phyloP scores from a whole-genome alignment of 2,888 invertebrate species.

The Phyllotreta striolata region DNA sequence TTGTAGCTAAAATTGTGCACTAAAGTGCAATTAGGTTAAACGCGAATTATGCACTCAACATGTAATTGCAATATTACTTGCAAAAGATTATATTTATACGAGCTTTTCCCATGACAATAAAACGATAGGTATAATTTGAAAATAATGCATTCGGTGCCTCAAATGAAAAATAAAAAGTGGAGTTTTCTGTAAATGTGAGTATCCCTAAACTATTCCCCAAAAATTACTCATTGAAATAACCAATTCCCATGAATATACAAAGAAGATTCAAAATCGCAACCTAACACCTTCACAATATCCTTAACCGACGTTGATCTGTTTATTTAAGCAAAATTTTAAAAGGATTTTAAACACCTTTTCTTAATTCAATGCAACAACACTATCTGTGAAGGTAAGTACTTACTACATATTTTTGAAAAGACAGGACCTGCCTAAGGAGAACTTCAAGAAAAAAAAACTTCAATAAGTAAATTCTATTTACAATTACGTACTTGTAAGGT shows the following conservation, averaged over 20 bases:
- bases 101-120: constrained; percentile 6
- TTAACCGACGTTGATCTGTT: constrained; percentile 33
- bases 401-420: background rate
- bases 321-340: constrained; percentile 38
- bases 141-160: too few relatives aligned
- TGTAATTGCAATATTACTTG: constrained; percentile 12
- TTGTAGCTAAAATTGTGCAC: constrained; percentile 10
- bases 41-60: constrained; percentile 14
- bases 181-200: too few relatives aligned
- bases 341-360: constrained; percentile 40
- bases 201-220: background rate
- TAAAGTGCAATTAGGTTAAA: constrained; percentile 14
- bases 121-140: background rate
- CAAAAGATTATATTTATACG: constrained; percentile 9
- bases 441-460: background rate
- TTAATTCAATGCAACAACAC: constrained; percentile 22
- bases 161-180: too few relatives aligned
- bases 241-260: constrained; percentile 12
- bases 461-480: background rate
- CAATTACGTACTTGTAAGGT: background rate
- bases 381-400: constrained; percentile 14
- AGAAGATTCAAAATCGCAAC: constrained; percentile 4
- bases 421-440: constrained; percentile 5
- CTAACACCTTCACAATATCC: constrained; percentile 7
- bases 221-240: constrained; percentile 3